These are phyloP conservation scores for Rosalia funebris DNA, from an alignment of 2,888 invertebrate species.

Conservation along the genomic window DNA sequence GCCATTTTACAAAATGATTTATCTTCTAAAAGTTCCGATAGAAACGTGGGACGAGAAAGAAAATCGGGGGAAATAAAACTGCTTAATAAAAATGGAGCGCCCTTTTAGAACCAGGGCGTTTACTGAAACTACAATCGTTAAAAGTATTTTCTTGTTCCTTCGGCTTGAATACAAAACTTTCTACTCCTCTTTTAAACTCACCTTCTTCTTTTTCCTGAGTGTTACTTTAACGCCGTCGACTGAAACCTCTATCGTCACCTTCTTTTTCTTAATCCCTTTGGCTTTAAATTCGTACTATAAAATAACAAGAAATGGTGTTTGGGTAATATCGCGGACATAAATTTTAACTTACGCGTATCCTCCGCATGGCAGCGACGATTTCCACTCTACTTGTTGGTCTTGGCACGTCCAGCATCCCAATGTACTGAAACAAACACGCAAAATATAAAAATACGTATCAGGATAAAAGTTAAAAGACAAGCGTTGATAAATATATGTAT, in stretches of 20 bases:
- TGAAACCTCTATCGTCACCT: conserved; percentile 94
- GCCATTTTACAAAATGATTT: background rate
- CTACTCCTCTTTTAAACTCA: conserved; percentile 54
- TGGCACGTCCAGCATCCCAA: conserved; percentile 97
- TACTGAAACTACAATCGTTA: conserved; percentile 34
- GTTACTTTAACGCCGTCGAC: conserved; percentile 94
- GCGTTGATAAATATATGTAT: no score
- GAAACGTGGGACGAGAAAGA: background rate
- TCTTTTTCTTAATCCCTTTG: conserved; percentile 96
- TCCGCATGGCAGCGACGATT: conserved; percentile 98
- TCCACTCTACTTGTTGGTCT: conserved; percentile 96
- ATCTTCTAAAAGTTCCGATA: background rate
- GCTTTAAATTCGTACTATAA: conserved; percentile 98
- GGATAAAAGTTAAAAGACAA: no score
- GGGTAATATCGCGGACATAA: background rate
- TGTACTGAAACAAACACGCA: conserved; percentile 89
- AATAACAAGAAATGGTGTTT: conserved; percentile 42
- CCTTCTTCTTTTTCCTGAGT: conserved; percentile 82
- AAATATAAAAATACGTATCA: no score
- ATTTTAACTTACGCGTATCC: conserved; percentile 86
- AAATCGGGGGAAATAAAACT: conserved; percentile 20
- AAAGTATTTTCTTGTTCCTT: conserved; percentile 46
- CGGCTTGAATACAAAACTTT: conserved; percentile 34
- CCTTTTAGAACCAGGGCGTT: conserved; percentile 24
- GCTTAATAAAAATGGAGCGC: conserved; percentile 40